Percentiles rank a stretch among this genome's conserved stretches.
phyloP scores from a whole-genome alignment of 2,888 invertebrate genomes.

The Tanypteryx hageni region DNA sequence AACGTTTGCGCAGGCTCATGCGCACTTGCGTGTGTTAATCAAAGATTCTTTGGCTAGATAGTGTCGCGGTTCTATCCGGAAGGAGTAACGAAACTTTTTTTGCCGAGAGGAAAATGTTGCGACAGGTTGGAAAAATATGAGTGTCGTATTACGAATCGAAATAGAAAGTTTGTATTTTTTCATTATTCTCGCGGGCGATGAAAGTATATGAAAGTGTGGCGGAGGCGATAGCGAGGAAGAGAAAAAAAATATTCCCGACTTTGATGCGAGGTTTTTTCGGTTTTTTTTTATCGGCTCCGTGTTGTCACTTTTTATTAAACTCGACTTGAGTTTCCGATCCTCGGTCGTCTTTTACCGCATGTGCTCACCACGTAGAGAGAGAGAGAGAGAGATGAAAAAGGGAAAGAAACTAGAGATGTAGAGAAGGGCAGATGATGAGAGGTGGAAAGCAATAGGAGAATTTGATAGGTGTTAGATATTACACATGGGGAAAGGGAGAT shows the following conservation, averaged over 20 bases:
- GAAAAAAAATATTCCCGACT: background rate
- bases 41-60: too few species aligned
- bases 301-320: slow-evolving; percentile 10
- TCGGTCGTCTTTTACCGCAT: background rate
- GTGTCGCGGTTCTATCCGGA: too few species aligned
- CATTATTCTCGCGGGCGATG: background rate
- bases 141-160: background rate
- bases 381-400: background rate
- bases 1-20: too few species aligned
- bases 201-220: background rate
- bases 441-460: too few species aligned
- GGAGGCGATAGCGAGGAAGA: background rate
- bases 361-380: background rate
- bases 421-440: too few species aligned
- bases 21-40: too few species aligned
- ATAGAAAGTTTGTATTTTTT: background rate
- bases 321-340: background rate
- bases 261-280: background rate
- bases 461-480: too few species aligned
- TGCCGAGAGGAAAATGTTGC: too few species aligned
- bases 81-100: too few species aligned
- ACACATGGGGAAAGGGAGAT: too few species aligned
- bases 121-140: too few species aligned
- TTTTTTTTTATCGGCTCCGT: background rate
- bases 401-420: background rate